Percentiles rank a stretch among this genome's conserved stretches.
Conservation (phyloP, 2,888 invertebrate genomes). For the Ophion ventricosus region DNA sequence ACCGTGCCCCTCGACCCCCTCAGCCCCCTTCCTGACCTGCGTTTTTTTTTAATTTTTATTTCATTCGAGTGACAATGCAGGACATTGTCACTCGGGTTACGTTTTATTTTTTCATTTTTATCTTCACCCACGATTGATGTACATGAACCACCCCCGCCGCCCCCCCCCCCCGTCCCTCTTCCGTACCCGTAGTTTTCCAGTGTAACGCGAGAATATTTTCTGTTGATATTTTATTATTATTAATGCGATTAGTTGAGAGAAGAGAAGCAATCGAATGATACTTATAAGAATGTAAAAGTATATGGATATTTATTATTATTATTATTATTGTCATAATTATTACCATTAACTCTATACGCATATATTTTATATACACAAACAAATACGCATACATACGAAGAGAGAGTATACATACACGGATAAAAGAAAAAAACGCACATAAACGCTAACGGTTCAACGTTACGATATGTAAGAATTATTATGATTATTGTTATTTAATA, state of each 20-base stretch:
- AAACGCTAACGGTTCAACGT: conserved; percentile 63
- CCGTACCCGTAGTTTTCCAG: conserved; percentile 50
- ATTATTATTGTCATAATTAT: conserved; percentile 71
- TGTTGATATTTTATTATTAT: conserved; percentile 61
- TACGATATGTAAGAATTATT: conserved; percentile 65
- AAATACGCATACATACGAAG: conserved; percentile 41
- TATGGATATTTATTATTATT: conserved; percentile 77
- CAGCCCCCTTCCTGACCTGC: background rate
- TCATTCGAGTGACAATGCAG: conserved; percentile 58
- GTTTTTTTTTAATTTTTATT: background rate
- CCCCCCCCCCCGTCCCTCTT: background rate
- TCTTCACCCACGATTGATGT: background rate
- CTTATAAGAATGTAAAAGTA: conserved; percentile 76
- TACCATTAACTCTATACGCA: conserved; percentile 64
- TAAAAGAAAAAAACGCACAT: background rate
- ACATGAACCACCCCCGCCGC: background rate
- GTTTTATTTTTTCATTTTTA: background rate
- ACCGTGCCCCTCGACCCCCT: no score
- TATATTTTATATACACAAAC: conserved; percentile 71
- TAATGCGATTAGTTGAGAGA: conserved; percentile 33
- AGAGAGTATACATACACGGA: conserved; percentile 32
- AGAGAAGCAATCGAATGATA: conserved; percentile 75
- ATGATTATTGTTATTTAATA: conserved; percentile 62
- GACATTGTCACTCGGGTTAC: conserved; percentile 58
- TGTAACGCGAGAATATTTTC: conserved; percentile 62